Evolutionary conservation across 2,888 invertebrate genomes (phyloP), one percentile per base, ranked within the genome.

Genomic region (Aporophyla lueneburgensis): DNA sequence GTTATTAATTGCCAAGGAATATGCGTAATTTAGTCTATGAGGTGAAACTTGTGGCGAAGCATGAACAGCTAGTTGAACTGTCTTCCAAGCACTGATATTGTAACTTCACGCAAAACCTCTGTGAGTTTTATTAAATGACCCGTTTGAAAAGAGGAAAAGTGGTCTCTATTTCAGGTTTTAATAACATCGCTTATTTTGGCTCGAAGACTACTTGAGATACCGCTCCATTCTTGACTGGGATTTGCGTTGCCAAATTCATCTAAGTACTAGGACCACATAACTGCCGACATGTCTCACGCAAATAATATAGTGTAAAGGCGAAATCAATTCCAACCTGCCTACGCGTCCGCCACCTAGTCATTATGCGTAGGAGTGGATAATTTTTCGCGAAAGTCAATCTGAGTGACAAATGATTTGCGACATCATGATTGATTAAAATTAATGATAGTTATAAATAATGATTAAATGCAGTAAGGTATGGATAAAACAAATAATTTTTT

Each of bases 351-450:
- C 68, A 85, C 62, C 78, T 78, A 71, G 59, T 78, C 43, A 73
- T 71, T 74, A 71, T 1, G 70, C 72, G 86, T 83, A 61, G 84
- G 84, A 61, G 67, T 80, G 27, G 63, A 71, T 69, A 54, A 81
- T 71, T 79, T 81, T 74, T 81, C 67, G 73, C 67, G 75, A 74
- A 81, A 85, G 65, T 78, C 72, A 68, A 76, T 74, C 27, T 78
- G 63, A 58, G 67, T 72, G 71, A 63, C 71, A 74, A 59, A 72
- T 68, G 43, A 65, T 84, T 74, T 67, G 51, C 24, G 40, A 80
- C 63, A 61, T 65, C 59, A 16, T 67, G 78, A 61, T 75, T 84
- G 71, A 84, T 80, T 68, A 49, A 33, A 79, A 81, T 79, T 65
- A 49, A 70, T 81, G 27, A 16, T 27, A n/a, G 27, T 62, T 21